A percentile compares a stretch with the other conserved stretches of the same genome.
Evolutionary conservation across 1,140 invertebrate genomes (phyloP).

Genomic region (Lucilia sericata): DNA sequence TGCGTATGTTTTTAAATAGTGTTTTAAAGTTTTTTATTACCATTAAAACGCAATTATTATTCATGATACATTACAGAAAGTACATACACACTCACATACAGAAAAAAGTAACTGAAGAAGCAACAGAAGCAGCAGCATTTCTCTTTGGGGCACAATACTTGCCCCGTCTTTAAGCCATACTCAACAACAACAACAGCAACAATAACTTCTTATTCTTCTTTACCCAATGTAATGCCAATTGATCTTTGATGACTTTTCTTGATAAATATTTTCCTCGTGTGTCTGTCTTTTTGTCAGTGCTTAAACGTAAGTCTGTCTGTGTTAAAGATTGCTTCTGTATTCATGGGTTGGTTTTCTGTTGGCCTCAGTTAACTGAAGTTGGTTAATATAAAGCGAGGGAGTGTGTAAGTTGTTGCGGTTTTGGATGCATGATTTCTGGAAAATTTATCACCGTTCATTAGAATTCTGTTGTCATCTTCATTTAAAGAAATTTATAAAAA

Average conservation of each 20-base stretch:
- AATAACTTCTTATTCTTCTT: not conserved
- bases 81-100: too few relatives aligned
- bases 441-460: conserved; percentile 49
- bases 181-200: not conserved
- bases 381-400: not conserved
- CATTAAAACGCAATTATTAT: conserved; percentile 36
- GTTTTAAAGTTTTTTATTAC: conserved; percentile 29
- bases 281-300: not conserved
- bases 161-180: not conserved
- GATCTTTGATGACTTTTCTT: conserved; percentile 49
- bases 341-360: conserved; percentile 26
- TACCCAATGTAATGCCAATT: conserved; percentile 46
- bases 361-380: too few relatives aligned
- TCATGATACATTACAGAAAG: not conserved
- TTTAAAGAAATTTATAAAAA: not conserved
- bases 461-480: conserved; percentile 41
- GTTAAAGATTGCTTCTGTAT: conserved; percentile 9
- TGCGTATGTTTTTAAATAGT: not conserved
- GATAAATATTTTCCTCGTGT: conserved; percentile 45
- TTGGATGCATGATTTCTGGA: conserved; percentile 44
- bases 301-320: not conserved
- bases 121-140: conserved; percentile 47
- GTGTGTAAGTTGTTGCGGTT: not conserved
- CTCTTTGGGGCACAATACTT: conserved; percentile 32
- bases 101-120: conserved; percentile 23